These are phyloP conservation scores for Acrobeloides nanus DNA, from an alignment of 2,888 invertebrate genomes.

Conservation along the genomic window DNA sequence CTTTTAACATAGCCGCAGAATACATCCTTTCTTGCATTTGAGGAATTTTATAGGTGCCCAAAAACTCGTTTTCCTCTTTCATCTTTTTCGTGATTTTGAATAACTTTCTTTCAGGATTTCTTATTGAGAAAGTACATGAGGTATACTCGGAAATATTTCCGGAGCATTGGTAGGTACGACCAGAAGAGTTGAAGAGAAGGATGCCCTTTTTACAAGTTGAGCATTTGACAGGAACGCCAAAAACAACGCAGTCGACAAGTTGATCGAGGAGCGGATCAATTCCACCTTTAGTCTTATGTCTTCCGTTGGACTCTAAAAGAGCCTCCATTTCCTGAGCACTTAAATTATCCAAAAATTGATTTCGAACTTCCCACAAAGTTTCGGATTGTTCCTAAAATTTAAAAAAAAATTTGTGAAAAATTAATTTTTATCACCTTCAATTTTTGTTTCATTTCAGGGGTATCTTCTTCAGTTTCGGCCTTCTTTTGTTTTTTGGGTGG, in stretches of 20 bases:
- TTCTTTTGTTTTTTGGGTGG: no score
- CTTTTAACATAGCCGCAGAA: no score
- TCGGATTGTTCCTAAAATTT: conserved; percentile 63
- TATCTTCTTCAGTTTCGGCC: no score
- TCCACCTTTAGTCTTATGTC: conserved; percentile 66
- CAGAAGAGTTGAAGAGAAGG: conserved; percentile 29
- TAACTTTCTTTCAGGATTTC: conserved; percentile 67
- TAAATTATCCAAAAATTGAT: conserved; percentile 66
- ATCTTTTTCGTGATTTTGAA: conserved; percentile 67
- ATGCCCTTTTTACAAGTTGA: conserved; percentile 64
- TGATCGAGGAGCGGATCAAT: no score
- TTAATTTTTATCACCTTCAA: not conserved
- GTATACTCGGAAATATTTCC: conserved; percentile 66
- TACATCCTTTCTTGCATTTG: no score
- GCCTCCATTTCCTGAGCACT: no score
- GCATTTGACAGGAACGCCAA: conserved; percentile 75
- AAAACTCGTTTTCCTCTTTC: conserved; percentile 60
- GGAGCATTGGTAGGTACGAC: conserved; percentile 74
- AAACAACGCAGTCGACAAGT: conserved; percentile 76
- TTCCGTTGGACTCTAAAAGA: conserved; percentile 66
- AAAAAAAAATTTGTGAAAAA: not conserved
- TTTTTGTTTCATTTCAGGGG: no score
- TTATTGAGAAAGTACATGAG: conserved; percentile 61
- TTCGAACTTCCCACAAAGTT: conserved; percentile 64
- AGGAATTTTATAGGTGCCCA: conserved; percentile 9